Conservation (phyloP, 2,888 invertebrate species). For the Drosophila fungiperda region DNA sequence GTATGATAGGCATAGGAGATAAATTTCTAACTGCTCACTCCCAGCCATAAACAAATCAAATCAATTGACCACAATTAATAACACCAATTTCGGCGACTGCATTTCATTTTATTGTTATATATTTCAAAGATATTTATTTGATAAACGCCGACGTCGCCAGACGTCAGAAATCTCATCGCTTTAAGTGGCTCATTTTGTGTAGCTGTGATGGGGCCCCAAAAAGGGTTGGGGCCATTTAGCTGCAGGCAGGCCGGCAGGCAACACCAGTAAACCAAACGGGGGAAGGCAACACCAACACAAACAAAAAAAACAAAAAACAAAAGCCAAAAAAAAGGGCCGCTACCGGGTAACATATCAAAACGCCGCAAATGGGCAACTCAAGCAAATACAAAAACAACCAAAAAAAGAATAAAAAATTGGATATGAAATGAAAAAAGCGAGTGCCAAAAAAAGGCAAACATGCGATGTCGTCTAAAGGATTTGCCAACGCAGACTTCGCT, state of each 20-base stretch:
- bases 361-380: constrained; percentile 77
- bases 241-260: constrained; percentile 58
- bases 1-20: neutral
- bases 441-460: constrained; percentile 70
- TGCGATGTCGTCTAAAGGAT: constrained; percentile 80
- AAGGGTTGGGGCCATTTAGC: constrained; percentile 40
- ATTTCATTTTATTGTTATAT: constrained; percentile 81
- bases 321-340: constrained; percentile 48
- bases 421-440: constrained; percentile 56
- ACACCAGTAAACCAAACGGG: constrained; percentile 46
- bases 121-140: constrained; percentile 79
- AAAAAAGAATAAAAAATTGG: constrained; percentile 13
- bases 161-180: constrained; percentile 81
- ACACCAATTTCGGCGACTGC: constrained; percentile 69
- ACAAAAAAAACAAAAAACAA: constrained; percentile 6
- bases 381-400: constrained; percentile 33
- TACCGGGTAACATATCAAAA: constrained; percentile 81
- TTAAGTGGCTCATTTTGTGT: constrained; percentile 76
- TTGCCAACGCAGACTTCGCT: constrained; percentile 68
- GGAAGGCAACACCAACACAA: constrained; percentile 13
- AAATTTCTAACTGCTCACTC: constrained; percentile 32
- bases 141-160: constrained; percentile 76
- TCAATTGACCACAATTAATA: constrained; percentile 77
- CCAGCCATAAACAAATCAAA: constrained; percentile 65
- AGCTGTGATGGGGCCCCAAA: constrained; percentile 11